Percentiles rank a stretch among this genome's conserved stretches.
Conservation (phyloP, 2,888 invertebrate species). For the Leptopilina drosophilae region DNA sequence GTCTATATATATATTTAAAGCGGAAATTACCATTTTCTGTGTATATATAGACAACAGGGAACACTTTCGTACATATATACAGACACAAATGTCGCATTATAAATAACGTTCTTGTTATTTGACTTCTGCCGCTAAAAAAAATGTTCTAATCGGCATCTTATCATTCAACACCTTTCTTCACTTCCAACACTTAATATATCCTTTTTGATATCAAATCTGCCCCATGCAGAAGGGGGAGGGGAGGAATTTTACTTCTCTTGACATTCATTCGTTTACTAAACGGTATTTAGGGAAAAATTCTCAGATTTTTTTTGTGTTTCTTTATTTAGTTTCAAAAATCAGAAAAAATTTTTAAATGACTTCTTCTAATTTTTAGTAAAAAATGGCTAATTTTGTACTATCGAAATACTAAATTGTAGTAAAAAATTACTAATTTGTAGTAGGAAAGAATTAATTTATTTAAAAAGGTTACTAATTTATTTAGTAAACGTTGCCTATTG, state of each 20-base stretch:
- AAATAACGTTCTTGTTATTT: conserved; percentile 16
- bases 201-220: not conserved
- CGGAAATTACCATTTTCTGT: not conserved
- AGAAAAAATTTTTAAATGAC: no score
- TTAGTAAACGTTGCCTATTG: no score
- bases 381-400: no score
- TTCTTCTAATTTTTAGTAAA: no score
- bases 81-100: not conserved
- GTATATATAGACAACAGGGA: not conserved
- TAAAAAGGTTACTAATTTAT: no score
- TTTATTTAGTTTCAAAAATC: no score
- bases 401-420: no score
- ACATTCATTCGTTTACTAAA: not conserved
- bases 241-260: not conserved
- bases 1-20: not conserved
- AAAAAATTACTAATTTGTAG: no score
- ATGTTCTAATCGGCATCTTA: conserved; percentile 11
- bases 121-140: not conserved
- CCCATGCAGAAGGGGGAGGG: no score
- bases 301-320: no score
- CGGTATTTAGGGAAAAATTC: not conserved
- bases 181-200: conserved; percentile 13
- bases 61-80: not conserved
- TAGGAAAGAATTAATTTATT: no score
- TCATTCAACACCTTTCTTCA: conserved; percentile 11